Evolutionary conservation across 2,113 vertebrate genomes (phyloP).

Genomic region (Orycteropus afer): DNA sequence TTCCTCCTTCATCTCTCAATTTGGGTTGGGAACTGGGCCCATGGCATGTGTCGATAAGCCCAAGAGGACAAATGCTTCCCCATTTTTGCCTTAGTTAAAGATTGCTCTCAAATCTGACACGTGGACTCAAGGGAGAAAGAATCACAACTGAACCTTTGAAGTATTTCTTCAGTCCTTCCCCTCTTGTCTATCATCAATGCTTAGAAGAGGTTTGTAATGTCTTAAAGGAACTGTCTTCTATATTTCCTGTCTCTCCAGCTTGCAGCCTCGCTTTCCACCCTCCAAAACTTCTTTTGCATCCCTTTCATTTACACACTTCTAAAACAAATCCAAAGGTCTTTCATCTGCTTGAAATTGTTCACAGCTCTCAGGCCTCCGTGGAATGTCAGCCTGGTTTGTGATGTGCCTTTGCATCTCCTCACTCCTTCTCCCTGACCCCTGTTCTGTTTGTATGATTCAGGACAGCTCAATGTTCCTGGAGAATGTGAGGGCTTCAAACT

Average conservation of each 20-base stretch:
- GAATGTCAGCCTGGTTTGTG: rapidly evolving
- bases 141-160: neutral
- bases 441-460: rapidly evolving
- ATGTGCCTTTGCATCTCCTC: neutral
- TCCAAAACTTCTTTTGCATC: neutral
- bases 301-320: neutral
- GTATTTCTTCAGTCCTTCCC: neutral
- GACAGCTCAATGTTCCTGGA: neutral
- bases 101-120: neutral
- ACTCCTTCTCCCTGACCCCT: neutral
- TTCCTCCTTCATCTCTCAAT: neutral
- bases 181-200: neutral
- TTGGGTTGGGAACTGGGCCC: neutral
- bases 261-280: neutral
- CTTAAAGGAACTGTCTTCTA: neutral
- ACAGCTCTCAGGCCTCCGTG: rapidly evolving
- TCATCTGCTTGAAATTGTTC: neutral
- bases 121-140: neutral
- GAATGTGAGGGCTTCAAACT: neutral
- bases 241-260: rapidly evolving
- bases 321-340: neutral
- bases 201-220: neutral
- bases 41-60: neutral
- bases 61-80: neutral
- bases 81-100: neutral